Conservation (phyloP, 2,113 vertebrate genomes). For the Mirza zaza region DNA sequence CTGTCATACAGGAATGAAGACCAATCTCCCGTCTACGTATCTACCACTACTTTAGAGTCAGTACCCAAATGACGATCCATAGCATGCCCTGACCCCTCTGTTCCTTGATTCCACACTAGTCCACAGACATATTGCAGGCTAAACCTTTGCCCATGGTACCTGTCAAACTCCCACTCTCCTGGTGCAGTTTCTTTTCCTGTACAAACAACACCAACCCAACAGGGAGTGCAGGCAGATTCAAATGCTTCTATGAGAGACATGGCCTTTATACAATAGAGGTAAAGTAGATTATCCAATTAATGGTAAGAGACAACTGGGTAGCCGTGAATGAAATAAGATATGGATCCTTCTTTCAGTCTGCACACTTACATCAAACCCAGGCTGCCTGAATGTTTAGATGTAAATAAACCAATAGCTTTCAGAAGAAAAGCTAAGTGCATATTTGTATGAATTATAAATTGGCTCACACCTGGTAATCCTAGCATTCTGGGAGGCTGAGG, state of each 20-base stretch:
- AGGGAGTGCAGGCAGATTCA: neutral
- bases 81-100: neutral
- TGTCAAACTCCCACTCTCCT: neutral
- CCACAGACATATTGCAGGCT: neutral
- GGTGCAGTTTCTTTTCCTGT: neutral
- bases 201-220: neutral
- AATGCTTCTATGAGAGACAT: neutral
- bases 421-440: neutral
- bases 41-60: neutral
- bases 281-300: neutral
- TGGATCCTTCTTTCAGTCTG: neutral
- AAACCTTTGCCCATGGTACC: neutral
- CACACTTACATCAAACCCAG: neutral
- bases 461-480: no score
- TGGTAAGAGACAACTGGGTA: neutral
- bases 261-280: neutral
- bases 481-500: no score
- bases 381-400: neutral
- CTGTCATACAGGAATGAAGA: neutral
- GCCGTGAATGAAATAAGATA: neutral
- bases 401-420: neutral
- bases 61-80: neutral
- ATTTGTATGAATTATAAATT: neutral
- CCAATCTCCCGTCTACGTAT: accelerated
- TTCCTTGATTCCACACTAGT: neutral